These are phyloP conservation scores for Stigmatopora nigra DNA, from an alignment of 2,113 vertebrate genomes.

Conservation along the genomic window DNA sequence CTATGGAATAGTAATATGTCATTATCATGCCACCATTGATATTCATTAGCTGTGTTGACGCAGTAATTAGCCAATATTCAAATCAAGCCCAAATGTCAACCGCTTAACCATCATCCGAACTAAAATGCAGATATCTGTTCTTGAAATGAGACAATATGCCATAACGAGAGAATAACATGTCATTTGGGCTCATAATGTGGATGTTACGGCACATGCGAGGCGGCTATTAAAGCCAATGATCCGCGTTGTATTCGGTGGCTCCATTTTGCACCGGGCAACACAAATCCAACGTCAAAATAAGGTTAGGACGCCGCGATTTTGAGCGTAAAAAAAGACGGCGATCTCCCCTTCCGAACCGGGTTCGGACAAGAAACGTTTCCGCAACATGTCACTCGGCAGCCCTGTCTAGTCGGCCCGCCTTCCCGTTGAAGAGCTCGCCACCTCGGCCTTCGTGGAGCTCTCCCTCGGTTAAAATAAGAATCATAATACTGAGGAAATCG, in stretches of 20 bases:
- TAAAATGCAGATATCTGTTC: background rate
- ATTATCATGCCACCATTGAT: background rate
- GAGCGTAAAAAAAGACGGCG: background rate
- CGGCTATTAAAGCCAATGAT: background rate
- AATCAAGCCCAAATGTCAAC: constrained; percentile 14
- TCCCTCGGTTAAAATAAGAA: background rate
- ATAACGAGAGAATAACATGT: background rate
- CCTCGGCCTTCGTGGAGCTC: background rate
- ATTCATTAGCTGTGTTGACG: constrained; percentile 2
- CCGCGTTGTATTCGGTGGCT: background rate
- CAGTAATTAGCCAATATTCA: constrained; percentile 4
- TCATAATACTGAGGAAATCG: background rate
- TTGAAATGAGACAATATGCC: background rate
- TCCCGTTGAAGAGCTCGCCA: background rate
- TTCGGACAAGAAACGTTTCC: background rate
- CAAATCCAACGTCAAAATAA: background rate
- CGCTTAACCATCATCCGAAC: background rate
- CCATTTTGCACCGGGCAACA: background rate
- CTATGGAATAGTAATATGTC: background rate
- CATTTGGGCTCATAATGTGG: background rate
- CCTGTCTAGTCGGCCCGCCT: background rate
- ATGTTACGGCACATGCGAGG: background rate
- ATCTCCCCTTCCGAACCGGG: background rate
- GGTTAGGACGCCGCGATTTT: background rate
- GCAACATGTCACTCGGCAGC: constrained; percentile 4